Base-by-base conservation (phyloP, 2,888 invertebrate genomes). In the Drosophila lacicola region DNA sequence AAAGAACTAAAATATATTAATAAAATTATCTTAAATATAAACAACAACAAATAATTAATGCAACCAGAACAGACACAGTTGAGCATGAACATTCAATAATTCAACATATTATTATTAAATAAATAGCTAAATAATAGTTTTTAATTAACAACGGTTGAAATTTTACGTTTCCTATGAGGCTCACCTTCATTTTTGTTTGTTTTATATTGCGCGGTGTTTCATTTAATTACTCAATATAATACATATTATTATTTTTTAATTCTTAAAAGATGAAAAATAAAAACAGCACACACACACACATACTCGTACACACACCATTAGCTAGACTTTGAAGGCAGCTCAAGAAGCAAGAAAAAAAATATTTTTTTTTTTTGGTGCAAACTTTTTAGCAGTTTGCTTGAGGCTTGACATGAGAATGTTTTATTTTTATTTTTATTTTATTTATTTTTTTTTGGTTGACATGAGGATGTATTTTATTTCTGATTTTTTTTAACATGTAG, bases 131-230 rank as follows among this genome's bases (percentile, higher is more conserved):
- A 78, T 80, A 90, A 90, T 90, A 91, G 91, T 90, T 78, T 29
- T 74, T 75, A 84, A 76, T 82, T 67, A 90, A 91, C 89, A 88
- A 90, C 82, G 90, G 90, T 91, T 91, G 91, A 91, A 90, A 82
- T 70, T 84, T 78, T 90, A 91, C 89, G 90, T 92, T 92, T 91
- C 92, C 92, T 92, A 92, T 91, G 92, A 92, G 92, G 92, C 92
- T 92, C 91, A 90, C 90, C 88, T 81, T 82, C 63, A 76, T 67
- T 80, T 79, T 72, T 70, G 49, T 62, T 60, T 63, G 42, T 67
- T 70, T 54, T 21, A 9, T 25, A 56, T 25, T 36, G 49, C 57
- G 49, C 47, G 57, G 42, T 64, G 37, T 51, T 45, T 33, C 37
- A 49, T 36, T 42, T 34, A n/a, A 21, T 10, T 51, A 46, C 21